phyloP scores from a whole-genome alignment of 2,888 invertebrate genomes.

The Ochlodes sylvanus region DNA sequence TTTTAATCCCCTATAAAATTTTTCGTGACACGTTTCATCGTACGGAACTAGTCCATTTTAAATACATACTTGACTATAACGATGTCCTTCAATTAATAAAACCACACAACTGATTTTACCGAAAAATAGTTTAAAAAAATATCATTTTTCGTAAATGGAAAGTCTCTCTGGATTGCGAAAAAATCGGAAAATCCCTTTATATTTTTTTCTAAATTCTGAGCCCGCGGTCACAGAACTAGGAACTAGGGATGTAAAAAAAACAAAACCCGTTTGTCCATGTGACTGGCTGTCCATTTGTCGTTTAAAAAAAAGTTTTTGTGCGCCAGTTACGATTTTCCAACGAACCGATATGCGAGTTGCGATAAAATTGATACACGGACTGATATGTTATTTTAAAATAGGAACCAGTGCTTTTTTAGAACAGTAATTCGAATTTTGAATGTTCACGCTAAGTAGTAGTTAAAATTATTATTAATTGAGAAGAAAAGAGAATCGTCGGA shows the following conservation, averaged over 20 bases:
- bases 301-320: conserved; percentile 14
- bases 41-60: no score
- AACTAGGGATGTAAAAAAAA: conserved; percentile 14
- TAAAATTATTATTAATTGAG: no score
- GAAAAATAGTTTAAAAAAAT: background rate
- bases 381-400: background rate
- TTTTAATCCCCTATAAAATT: no score
- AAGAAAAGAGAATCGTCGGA: no score
- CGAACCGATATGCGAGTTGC: conserved; percentile 8
- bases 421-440: background rate
- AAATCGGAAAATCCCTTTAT: conserved; percentile 6
- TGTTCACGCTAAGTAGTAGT: no score
- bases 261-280: conserved; percentile 11
- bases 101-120: background rate
- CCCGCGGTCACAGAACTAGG: conserved; percentile 25
- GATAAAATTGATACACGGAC: conserved; percentile 8
- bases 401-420: background rate
- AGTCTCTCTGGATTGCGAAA: background rate
- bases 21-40: no score
- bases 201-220: conserved; percentile 10
- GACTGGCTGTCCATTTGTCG: conserved; percentile 17
- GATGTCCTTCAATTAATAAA: background rate
- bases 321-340: conserved; percentile 16
- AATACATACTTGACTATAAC: background rate
- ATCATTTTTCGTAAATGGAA: background rate